Conservation (phyloP, 2,113 vertebrate species). For the Bombycilla garrulus region DNA sequence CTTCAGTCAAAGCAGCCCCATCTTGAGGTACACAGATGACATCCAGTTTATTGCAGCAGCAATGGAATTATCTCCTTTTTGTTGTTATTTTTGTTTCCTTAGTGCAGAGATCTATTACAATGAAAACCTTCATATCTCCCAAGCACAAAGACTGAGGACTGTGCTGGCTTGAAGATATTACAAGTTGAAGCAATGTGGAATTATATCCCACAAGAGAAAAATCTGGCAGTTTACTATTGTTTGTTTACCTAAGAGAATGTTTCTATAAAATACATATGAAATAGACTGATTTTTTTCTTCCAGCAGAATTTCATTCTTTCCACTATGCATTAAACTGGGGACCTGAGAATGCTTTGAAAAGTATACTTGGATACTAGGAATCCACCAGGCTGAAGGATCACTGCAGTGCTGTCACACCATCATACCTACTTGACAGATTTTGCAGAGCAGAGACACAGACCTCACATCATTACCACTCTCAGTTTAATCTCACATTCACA, state of each 20-base stretch:
- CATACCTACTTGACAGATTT: accelerated
- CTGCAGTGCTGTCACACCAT: neutral
- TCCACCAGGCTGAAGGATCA: neutral
- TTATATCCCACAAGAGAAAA: neutral
- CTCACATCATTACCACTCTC: neutral
- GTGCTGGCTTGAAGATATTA: neutral
- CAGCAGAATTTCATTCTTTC: neutral
- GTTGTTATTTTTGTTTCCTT: neutral
- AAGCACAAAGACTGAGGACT: neutral
- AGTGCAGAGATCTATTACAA: neutral
- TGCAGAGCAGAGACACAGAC: neutral
- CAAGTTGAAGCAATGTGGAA: neutral
- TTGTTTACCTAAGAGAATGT: neutral
- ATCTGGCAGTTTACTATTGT: neutral
- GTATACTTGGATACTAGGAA: neutral
- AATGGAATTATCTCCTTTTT: neutral
- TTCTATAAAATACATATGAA: neutral
- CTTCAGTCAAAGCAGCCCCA: neutral
- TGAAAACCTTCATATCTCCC: neutral
- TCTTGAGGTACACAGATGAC: neutral
- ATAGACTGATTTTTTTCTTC: neutral
- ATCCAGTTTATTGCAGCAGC: neutral
- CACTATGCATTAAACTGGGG: neutral
- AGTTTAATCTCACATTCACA: neutral
- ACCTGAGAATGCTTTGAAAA: neutral